Conservation (phyloP, 2,888 invertebrate genomes). For the Trissolcus japonicus region DNA sequence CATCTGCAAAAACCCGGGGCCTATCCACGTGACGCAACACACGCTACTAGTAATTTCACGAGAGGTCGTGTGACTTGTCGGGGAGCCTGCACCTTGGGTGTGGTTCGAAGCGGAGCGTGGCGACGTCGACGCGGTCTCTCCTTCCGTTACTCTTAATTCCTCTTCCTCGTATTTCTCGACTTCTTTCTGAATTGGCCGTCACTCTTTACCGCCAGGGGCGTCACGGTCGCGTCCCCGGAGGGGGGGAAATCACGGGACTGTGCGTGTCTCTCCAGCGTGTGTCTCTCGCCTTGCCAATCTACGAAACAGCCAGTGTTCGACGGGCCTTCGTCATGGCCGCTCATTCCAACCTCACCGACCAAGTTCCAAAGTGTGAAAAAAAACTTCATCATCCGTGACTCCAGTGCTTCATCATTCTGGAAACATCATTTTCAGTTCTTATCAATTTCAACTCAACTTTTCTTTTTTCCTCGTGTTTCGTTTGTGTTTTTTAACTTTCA, state of each 20-base stretch:
- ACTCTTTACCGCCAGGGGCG: constrained; percentile 71
- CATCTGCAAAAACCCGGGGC: neutral
- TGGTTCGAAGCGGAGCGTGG: constrained; percentile 60
- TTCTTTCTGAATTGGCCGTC: constrained; percentile 66
- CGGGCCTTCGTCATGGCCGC: constrained; percentile 56
- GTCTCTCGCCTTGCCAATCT: constrained; percentile 66
- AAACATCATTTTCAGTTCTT: neutral
- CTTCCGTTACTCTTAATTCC: constrained; percentile 60
- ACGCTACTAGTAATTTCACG: constrained; percentile 34
- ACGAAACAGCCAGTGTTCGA: constrained; percentile 59
- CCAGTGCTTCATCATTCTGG: neutral
- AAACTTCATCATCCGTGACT: constrained; percentile 1
- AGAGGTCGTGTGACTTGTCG: constrained; percentile 44
- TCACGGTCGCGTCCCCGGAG: constrained; percentile 63
- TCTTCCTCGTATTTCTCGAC: constrained; percentile 57
- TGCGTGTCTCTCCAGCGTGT: constrained; percentile 64
- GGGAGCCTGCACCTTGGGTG: constrained; percentile 59
- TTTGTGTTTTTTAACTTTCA: too few species aligned
- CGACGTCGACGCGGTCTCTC: constrained; percentile 48
- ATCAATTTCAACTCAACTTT: neutral
- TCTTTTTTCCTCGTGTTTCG: too few species aligned
- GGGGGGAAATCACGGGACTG: constrained; percentile 71
- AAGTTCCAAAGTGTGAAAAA: neutral
- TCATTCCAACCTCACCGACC: constrained; percentile 3
- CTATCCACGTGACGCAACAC: constrained; percentile 29